Evolutionary conservation across 30 jellyfish, hydroid and myxozoan species (phyloP).

Genomic region (Cassiopea xamachana): DNA sequence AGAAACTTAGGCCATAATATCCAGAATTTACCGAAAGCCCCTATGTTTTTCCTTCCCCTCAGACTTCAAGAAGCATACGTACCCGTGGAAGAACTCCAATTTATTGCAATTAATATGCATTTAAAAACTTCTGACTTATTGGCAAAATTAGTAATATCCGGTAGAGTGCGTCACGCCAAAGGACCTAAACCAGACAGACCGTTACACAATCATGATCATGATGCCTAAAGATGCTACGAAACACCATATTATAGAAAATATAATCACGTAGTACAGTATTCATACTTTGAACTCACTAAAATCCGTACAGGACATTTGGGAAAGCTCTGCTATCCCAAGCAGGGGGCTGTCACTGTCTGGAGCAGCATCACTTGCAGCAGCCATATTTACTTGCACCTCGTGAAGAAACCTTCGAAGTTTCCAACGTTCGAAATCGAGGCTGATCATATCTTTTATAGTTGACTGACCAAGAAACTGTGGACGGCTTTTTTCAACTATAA

Average conservation of each 20-base stretch:
- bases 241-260: neutral
- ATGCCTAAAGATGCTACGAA: neutral
- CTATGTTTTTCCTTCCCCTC: too few species aligned
- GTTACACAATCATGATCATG: neutral
- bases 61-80: too few species aligned
- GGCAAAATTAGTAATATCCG: too few species aligned
- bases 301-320: constrained; percentile 79
- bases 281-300: constrained; percentile 82
- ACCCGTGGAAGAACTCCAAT: too few species aligned
- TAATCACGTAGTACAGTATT: neutral
- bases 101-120: too few species aligned
- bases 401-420: constrained; percentile 5
- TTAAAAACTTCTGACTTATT: too few species aligned
- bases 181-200: neutral
- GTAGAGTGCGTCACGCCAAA: too few species aligned
- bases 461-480: too few species aligned
- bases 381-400: constrained; percentile 43
- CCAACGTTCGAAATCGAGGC: constrained; percentile 5
- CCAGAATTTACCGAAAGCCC: too few species aligned
- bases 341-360: constrained; percentile 21
- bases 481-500: too few species aligned
- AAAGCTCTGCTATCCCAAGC: constrained; percentile 74
- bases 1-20: too few species aligned
- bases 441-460: neutral
- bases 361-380: constrained; percentile 16